phyloP scores from a whole-genome alignment of 2,113 vertebrate genomes.

The Campylomormyrus tamandua region DNA sequence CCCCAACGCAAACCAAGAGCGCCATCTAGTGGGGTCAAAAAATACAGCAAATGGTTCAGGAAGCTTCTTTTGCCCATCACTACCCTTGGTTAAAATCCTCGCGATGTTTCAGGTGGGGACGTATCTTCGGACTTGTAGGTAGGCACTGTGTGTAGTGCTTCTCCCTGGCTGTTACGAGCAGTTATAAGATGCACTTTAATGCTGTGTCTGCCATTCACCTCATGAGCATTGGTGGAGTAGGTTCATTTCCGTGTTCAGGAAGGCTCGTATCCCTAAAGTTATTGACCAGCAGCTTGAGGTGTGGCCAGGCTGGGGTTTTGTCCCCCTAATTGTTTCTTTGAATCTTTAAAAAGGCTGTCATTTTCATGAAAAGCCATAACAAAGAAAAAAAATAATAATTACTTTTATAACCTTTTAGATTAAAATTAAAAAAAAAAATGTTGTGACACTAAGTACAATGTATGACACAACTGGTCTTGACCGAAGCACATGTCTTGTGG shows the following conservation, averaged over 20 bases:
- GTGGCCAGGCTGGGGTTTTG: neutral
- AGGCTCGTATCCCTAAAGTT: slow-evolving; percentile 21
- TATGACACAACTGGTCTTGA: slow-evolving; percentile 26
- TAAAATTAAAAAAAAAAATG: slow-evolving; percentile 14
- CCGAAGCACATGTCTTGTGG: slow-evolving; percentile 6
- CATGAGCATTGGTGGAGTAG: slow-evolving; percentile 42
- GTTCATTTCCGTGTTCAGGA: slow-evolving; percentile 27
- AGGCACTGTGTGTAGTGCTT: slow-evolving; percentile 30
- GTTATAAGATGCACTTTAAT: slow-evolving; percentile 61
- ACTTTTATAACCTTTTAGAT: slow-evolving; percentile 1
- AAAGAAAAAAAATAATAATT: slow-evolving; percentile 23
- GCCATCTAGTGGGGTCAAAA: neutral
- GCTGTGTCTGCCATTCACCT: slow-evolving; percentile 60
- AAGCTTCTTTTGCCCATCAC: neutral
- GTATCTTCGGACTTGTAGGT: slow-evolving; percentile 36
- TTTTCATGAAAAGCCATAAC: slow-evolving; percentile 9
- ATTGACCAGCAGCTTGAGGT: slow-evolving; percentile 8
- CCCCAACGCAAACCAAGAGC: neutral
- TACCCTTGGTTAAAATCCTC: neutral
- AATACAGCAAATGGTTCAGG: neutral
- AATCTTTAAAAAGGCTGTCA: neutral
- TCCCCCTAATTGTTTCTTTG: neutral
- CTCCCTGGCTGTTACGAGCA: slow-evolving; percentile 44
- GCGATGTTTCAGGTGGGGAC: slow-evolving; percentile 32
- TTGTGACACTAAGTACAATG: slow-evolving; percentile 24